Percentiles rank a stretch among this genome's conserved stretches.
Evolutionary conservation across 2,113 vertebrate genomes (phyloP).

Genomic region (Anseranas semipalmata): DNA sequence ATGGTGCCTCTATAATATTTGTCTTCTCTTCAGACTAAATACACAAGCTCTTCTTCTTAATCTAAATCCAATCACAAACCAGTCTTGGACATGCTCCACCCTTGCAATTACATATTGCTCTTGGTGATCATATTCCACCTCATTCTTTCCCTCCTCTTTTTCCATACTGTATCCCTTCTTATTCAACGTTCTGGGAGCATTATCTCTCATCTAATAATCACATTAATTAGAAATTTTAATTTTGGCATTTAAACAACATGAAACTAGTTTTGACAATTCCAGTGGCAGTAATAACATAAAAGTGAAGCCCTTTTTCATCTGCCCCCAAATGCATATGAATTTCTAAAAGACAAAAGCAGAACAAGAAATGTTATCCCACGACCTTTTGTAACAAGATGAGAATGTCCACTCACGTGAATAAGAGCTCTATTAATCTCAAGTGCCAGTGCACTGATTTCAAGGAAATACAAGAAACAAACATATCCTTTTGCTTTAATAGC

Average conservation of each 20-base stretch:
- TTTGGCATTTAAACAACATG: constrained; percentile 38
- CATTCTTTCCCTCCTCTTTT: not conserved
- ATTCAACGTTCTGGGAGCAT: not conserved
- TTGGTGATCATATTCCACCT: not conserved
- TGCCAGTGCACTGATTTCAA: not conserved
- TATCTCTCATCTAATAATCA: constrained; percentile 47
- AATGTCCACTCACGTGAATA: fast-evolving
- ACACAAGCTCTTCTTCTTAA: constrained; percentile 18
- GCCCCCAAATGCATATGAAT: fast-evolving
- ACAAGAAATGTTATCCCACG: not conserved
- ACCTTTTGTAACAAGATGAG: not conserved
- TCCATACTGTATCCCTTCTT: not conserved
- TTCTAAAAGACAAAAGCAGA: not conserved
- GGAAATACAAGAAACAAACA: not conserved
- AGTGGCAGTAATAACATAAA: constrained; percentile 23
- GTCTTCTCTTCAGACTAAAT: not conserved
- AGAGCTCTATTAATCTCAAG: not conserved
- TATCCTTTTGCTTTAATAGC: not conserved
- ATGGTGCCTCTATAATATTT: not conserved
- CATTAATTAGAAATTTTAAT: constrained; percentile 32
- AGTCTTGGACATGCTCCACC: constrained; percentile 49
- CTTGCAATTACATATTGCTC: constrained; percentile 16
- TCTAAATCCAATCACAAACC: constrained; percentile 54
- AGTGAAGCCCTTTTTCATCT: constrained; percentile 5
- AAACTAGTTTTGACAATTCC: constrained; percentile 55